phyloP scores from a whole-genome alignment of 2,113 vertebrate genomes.

The Phylloscopus trochiloides region DNA sequence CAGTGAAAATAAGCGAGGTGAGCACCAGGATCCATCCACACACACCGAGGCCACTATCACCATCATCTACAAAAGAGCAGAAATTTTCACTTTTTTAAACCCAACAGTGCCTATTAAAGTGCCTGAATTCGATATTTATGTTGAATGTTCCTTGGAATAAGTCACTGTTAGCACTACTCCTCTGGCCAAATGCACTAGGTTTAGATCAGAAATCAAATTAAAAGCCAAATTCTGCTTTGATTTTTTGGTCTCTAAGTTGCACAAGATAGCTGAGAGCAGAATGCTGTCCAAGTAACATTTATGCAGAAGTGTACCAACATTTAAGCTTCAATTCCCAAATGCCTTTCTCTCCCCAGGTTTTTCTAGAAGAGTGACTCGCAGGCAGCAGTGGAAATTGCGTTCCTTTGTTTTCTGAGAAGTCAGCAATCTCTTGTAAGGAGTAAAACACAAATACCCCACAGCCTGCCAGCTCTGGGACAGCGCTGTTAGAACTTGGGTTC shows the following conservation, averaged over 20 bases:
- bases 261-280: background rate
- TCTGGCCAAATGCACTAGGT: background rate
- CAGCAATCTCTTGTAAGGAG: background rate
- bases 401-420: background rate
- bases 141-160: background rate
- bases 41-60: constrained; percentile 62
- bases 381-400: background rate
- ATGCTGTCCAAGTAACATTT: background rate
- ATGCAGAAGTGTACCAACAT: background rate
- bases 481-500: background rate
- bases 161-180: background rate
- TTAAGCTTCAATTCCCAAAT: background rate
- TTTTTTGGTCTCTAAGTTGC: background rate
- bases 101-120: background rate
- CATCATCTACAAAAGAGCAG: constrained; percentile 21
- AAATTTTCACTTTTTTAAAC: background rate
- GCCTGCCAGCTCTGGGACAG: background rate
- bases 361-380: background rate
- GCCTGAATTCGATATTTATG: background rate
- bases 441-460: background rate
- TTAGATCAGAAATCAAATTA: background rate
- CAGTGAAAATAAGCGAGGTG: constrained; percentile 74
- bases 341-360: background rate
- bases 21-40: constrained; percentile 87
- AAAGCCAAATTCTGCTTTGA: background rate